Percentiles rank a stretch among this genome's conserved stretches.
phyloP scores from a whole-genome alignment of 2,113 vertebrate species.

The Urocitellus parryii region DNA sequence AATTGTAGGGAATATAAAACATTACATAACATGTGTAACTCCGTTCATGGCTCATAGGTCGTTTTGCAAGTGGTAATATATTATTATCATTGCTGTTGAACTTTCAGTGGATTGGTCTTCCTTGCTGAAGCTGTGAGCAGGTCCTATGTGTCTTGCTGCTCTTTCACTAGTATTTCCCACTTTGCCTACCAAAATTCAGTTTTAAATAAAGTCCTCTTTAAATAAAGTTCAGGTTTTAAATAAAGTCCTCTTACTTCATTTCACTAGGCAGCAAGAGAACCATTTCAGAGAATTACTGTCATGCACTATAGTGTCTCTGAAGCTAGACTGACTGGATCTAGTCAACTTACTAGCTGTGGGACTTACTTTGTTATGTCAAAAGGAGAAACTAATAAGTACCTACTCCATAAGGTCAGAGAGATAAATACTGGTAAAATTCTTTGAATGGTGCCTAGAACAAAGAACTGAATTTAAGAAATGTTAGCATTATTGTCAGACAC shows the following conservation, averaged over 20 bases:
- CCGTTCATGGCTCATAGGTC: neutral
- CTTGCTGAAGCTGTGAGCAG: constrained; percentile 32
- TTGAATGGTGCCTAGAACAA: neutral
- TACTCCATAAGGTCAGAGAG: neutral
- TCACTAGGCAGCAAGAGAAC: constrained; percentile 1
- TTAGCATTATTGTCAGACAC: constrained; percentile 50
- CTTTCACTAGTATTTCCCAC: constrained; percentile 8
- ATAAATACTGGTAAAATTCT: constrained; percentile 31
- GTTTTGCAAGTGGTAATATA: constrained; percentile 48
- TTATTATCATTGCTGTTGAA: constrained; percentile 49
- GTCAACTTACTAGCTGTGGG: neutral
- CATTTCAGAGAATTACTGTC: neutral
- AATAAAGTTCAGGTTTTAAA: neutral
- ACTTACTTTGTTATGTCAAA: constrained; percentile 23
- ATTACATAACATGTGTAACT: neutral
- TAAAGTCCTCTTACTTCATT: constrained; percentile 35
- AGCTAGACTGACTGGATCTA: constrained; percentile 19
- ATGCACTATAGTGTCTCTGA: neutral
- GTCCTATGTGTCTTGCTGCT: neutral
- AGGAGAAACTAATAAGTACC: neutral
- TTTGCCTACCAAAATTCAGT: constrained; percentile 18
- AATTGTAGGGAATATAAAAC: constrained; percentile 19
- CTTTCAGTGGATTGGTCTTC: neutral
- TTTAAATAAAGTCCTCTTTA: constrained; percentile 54
- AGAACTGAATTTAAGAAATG: constrained; percentile 15